Conservation (phyloP, 64 coral and sea anemone genomes). For the Montipora efflorescens region DNA sequence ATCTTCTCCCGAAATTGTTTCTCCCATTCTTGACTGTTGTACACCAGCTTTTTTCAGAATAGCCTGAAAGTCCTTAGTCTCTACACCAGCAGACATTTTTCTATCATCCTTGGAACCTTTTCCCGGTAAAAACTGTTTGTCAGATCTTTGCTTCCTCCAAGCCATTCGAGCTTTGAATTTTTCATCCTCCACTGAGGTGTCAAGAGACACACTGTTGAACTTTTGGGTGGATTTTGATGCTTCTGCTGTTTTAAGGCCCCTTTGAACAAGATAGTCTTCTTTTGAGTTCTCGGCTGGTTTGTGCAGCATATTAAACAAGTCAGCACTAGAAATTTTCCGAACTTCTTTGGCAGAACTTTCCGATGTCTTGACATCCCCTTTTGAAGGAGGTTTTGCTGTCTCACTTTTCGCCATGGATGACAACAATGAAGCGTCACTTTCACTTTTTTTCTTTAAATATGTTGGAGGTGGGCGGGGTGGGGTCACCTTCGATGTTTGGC, state of each 20-base stretch:
- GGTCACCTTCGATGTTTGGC: neutral
- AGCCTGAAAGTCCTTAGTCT: conserved; percentile 32
- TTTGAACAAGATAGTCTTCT: conserved; percentile 36
- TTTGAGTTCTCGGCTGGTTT: conserved; percentile 26
- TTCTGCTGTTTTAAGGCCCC: conserved; percentile 39
- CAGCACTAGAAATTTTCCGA: conserved; percentile 44
- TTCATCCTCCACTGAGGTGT: conserved; percentile 1
- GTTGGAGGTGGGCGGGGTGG: conserved; percentile 34
- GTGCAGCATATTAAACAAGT: conserved; percentile 34
- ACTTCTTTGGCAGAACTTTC: neutral
- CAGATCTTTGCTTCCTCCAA: conserved; percentile 24
- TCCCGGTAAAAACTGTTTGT: neutral
- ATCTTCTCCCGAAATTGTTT: neutral
- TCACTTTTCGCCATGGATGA: neutral
- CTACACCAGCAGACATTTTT: neutral
- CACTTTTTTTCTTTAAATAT: conserved; percentile 11
- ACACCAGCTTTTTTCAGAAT: conserved; percentile 28
- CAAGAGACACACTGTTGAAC: neutral
- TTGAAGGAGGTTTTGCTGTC: neutral
- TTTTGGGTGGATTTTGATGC: conserved; percentile 17
- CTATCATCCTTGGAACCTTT: conserved; percentile 4
- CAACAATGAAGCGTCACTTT: neutral
- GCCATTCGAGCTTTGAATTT: conserved; percentile 34
- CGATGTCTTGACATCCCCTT: neutral
- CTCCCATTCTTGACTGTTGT: neutral